A percentile compares a stretch with the other conserved stretches of the same genome.
Conservation (phyloP, 2,797 vertebrate genomes). For the Anas flavirostris region DNA sequence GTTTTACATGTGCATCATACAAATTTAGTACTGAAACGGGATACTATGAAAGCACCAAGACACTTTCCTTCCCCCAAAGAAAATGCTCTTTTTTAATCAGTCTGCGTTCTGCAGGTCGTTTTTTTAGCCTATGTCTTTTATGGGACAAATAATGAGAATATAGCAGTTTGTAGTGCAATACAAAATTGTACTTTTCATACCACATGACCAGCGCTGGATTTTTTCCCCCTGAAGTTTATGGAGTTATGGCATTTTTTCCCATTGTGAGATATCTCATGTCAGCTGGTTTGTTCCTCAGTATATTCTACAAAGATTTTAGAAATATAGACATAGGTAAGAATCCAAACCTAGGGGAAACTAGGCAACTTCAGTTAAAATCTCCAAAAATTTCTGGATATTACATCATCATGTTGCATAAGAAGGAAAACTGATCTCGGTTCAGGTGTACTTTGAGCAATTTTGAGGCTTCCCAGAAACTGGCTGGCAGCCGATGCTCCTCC, state of each 20-base stretch:
- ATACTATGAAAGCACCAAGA: not conserved
- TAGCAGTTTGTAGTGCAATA: not conserved
- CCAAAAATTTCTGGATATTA: not conserved
- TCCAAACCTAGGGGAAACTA: not conserved
- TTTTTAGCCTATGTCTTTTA: not conserved
- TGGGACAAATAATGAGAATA: not conserved
- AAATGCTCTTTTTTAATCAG: not conserved
- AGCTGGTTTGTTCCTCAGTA: not conserved
- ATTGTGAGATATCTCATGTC: not conserved
- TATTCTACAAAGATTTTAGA: not conserved
- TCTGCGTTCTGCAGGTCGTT: accelerated
- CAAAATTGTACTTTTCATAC: accelerated
- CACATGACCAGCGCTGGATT: accelerated
- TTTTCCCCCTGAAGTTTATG: not conserved
- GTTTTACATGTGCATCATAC: not conserved
- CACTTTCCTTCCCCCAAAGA: not conserved
- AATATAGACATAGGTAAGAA: not conserved
- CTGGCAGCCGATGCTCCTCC: not conserved
- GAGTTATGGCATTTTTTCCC: not conserved
- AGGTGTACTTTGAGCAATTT: accelerated
- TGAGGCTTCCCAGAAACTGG: not conserved
- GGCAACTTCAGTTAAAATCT: not conserved
- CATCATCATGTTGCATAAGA: not conserved
- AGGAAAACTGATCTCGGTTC: too few species aligned
- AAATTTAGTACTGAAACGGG: not conserved